phyloP scores from a whole-genome alignment of 2,888 invertebrate genomes.

The Hirtodrosophila duncani region DNA sequence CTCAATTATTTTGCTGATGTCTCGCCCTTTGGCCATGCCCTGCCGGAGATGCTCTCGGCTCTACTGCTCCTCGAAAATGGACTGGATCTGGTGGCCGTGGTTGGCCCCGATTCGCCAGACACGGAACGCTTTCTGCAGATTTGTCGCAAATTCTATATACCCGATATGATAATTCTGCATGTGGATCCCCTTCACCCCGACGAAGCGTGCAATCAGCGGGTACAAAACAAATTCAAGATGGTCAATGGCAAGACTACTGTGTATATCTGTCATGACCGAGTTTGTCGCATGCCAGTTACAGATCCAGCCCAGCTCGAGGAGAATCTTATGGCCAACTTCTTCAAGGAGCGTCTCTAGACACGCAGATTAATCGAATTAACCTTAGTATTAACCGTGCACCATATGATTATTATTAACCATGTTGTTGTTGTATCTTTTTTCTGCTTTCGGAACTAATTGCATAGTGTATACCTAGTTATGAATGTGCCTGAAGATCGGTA shows the following conservation, averaged over 20 bases:
- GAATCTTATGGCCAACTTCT: conserved; percentile 73
- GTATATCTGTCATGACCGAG: conserved; percentile 77
- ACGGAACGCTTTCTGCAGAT: conserved; percentile 74
- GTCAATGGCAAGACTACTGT: conserved; percentile 76
- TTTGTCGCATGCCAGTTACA: conserved; percentile 77
- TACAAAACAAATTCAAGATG: conserved; percentile 77
- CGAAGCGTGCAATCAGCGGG: conserved; percentile 64
- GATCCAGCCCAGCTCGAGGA: conserved; percentile 74
- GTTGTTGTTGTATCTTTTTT: conserved; percentile 41
- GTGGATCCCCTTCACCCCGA: conserved; percentile 71
- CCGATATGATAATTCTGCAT: conserved; percentile 76
- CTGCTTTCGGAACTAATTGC: conserved; percentile 55
- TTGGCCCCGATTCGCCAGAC: conserved; percentile 75
- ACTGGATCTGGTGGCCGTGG: conserved; percentile 76
- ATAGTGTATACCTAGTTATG: no score
- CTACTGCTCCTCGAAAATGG: conserved; percentile 74
- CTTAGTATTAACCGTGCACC: conserved; percentile 1
- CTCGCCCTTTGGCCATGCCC: conserved; percentile 73
- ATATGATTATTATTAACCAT: conserved; percentile 23
- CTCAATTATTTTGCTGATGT: conserved; percentile 73
- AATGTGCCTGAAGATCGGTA: no score
- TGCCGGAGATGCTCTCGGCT: conserved; percentile 78
- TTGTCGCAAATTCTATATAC: conserved; percentile 76
- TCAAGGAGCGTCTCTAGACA: conserved; percentile 48
- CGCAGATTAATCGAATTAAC: conserved; percentile 21